phyloP scores from a whole-genome alignment of 2,113 vertebrate species.

The Todiramphus chloris region DNA sequence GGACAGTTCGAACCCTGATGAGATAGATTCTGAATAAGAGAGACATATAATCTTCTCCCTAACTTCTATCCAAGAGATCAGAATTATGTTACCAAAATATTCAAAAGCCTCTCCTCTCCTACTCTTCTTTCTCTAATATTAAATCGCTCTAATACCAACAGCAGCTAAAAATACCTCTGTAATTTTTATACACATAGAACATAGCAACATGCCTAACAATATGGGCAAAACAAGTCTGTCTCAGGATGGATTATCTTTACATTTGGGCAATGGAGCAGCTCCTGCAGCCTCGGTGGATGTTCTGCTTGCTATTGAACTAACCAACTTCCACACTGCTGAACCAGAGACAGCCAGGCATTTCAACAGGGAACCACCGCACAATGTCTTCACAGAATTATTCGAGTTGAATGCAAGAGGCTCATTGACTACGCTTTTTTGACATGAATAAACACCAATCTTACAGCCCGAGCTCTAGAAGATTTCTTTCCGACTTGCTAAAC shows the following conservation, averaged over 20 bases:
- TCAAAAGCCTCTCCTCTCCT: not conserved
- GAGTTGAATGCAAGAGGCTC: not conserved
- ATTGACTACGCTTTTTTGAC: not conserved
- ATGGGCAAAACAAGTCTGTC: not conserved
- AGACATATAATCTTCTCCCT: not conserved
- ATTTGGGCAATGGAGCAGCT: not conserved
- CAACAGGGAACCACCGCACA: rapidly evolving
- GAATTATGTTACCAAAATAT: not conserved
- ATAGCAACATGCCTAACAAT: not conserved
- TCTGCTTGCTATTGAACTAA: not conserved
- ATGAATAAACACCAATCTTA: not conserved
- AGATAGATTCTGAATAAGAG: not conserved
- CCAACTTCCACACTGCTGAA: not conserved
- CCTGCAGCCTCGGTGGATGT: not conserved
- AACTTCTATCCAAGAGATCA: not conserved
- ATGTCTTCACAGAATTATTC: not conserved
- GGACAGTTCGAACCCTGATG: not conserved
- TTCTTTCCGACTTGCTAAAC: not conserved
- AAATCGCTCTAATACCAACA: not conserved
- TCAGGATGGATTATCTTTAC: not conserved
- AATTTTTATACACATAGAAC: not conserved
- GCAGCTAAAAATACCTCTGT: not conserved
- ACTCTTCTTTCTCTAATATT: not conserved
- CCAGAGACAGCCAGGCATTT: not conserved
- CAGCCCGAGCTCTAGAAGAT: not conserved